Evolutionary conservation across 1,140 invertebrate genomes (phyloP).

Genomic region (Phthorimaea operculella): DNA sequence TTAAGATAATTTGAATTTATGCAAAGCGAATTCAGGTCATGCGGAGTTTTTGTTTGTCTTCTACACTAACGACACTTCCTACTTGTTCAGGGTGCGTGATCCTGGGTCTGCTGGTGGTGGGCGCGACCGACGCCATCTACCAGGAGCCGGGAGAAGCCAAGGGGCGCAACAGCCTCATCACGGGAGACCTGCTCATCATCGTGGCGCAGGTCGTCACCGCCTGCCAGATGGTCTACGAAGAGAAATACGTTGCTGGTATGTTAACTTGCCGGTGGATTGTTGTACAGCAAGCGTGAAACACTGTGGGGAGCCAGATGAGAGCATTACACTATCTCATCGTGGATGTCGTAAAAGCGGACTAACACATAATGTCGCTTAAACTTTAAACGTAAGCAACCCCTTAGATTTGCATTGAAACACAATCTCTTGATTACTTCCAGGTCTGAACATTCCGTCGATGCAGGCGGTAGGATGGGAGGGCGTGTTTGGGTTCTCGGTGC

Average conservation of each 20-base stretch:
- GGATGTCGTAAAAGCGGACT: too few species aligned
- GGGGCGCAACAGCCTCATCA: slow-evolving; percentile 83
- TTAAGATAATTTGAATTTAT: too few species aligned
- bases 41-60: too few species aligned
- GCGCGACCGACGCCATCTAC: slow-evolving; percentile 79
- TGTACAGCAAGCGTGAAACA: too few species aligned
- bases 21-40: too few species aligned
- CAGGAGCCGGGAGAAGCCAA: slow-evolving; percentile 47
- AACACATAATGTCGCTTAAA: too few species aligned
- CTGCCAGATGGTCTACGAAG: slow-evolving; percentile 94
- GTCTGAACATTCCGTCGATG: slow-evolving; percentile 81
- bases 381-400: too few species aligned
- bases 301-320: too few species aligned
- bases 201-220: slow-evolving; percentile 92
- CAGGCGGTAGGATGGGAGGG: slow-evolving; percentile 96
- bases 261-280: neutral
- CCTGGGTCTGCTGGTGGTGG: slow-evolving; percentile 84
- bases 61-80: neutral
- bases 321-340: too few species aligned
- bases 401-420: too few species aligned
- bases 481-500: slow-evolving; percentile 85
- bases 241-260: slow-evolving; percentile 82
- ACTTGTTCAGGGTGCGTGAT: slow-evolving; percentile 73
- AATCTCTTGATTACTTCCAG: slow-evolving; percentile 16
- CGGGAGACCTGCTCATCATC: slow-evolving; percentile 92